phyloP scores from a whole-genome alignment of 2,888 invertebrate species.

The Pseudolycoriella hygida region DNA sequence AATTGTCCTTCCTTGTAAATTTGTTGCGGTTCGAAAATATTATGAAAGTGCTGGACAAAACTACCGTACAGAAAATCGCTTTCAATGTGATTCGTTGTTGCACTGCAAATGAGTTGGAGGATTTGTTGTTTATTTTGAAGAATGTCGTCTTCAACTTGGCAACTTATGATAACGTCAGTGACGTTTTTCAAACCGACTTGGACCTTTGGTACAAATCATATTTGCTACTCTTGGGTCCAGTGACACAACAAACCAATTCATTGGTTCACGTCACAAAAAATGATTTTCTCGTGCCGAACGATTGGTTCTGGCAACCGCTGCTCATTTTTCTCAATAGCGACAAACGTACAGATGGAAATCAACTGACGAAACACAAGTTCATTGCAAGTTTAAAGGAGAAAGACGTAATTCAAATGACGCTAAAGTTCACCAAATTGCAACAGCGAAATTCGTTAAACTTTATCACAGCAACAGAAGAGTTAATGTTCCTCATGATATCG shows the following conservation, averaged over 20 bases:
- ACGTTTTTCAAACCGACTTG: background rate
- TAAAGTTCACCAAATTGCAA: constrained; percentile 22
- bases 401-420: constrained; percentile 22
- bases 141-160: constrained; percentile 3
- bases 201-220: background rate
- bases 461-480: constrained; percentile 22
- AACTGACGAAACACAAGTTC: background rate
- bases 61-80: background rate
- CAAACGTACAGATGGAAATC: background rate
- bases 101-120: background rate
- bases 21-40: background rate
- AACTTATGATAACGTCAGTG: background rate
- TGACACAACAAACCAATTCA: too few species aligned
- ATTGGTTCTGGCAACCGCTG: too few species aligned
- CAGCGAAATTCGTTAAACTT: constrained; percentile 21
- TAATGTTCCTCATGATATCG: constrained; percentile 28
- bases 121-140: constrained; percentile 4
- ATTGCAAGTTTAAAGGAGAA: constrained; percentile 15
- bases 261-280: background rate
- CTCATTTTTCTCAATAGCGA: too few species aligned
- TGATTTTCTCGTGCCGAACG: background rate
- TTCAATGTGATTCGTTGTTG: constrained; percentile 5
- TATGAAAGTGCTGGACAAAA: background rate
- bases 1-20: background rate
- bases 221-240: too few species aligned